Base-by-base conservation (phyloP, 2,888 invertebrate genomes). In the Galerucella pusilla region DNA sequence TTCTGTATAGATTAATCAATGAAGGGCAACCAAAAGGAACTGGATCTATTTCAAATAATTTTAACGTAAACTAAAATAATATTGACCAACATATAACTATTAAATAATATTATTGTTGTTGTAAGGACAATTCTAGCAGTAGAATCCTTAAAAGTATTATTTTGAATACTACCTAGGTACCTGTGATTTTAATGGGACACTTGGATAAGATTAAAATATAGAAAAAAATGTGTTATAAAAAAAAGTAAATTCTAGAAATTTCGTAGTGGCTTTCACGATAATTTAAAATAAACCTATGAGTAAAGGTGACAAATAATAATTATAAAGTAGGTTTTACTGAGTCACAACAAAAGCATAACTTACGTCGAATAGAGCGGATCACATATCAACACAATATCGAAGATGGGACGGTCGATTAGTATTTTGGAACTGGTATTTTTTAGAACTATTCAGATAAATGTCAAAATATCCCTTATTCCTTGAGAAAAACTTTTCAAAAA, bases 291-390 rank as follows among this genome's bases (percentile, higher is more conserved):
- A 70, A 45, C 42, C 35, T 49, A 35, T 70, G 69, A 70, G 70
- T 52, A 69, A 69, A 65, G 72, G 66, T 71, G 68, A 59, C 45
- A 72, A 68, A 68, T 71, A 68, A 42, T 68, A 68, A 42, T 35
- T 70, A 59, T 61, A 67, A 63, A 74, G 76, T 67, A 73, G 73
- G 69, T 66, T 69, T 65, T 61, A 70, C 73, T 76, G 76, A 76
- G 73, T 76, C 76, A 76, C 71, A 60, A 46, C 54, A 60, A 57
- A 64, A 69, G 73, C 73, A 45, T 52, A 57, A 70, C 45, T 60
- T 57, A 59, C 72, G 59, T 68, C 9, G 68, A 46, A 20, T 45
- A 65, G 20, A 65, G 16, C 64, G 64, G 64, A 65, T 65, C 64
- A 20, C 64, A 65, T 65, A 46, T 65, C 64, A 65, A 46, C 64